Evolutionary conservation across 1,140 invertebrate species (phyloP).

Genomic region (Pseudobourletiella spinata): DNA sequence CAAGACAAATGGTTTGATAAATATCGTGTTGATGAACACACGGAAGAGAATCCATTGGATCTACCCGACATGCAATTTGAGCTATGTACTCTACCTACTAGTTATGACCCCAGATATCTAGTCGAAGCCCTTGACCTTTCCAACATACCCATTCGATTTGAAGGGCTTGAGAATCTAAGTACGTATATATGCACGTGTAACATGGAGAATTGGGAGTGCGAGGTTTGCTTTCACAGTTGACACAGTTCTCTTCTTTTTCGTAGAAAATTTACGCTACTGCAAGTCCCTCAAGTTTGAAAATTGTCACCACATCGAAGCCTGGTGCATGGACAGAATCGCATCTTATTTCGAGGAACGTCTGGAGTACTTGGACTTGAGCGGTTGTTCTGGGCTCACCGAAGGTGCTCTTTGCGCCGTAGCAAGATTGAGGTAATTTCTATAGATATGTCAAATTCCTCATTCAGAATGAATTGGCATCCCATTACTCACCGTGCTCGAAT

Average conservation of each 20-base stretch:
- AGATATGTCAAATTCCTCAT: too few species aligned
- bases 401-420: conserved; percentile 56
- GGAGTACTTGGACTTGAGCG: conserved; percentile 62
- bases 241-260: conserved; percentile 27
- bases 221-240: conserved; percentile 7
- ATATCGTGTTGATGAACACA: conserved; percentile 30
- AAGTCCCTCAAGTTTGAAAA: conserved; percentile 56
- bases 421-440: conserved; percentile 38
- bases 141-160: conserved; percentile 52
- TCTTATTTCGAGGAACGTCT: conserved; percentile 50
- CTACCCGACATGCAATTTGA: conserved; percentile 46
- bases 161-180: conserved; percentile 59
- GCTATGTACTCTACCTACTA: conserved; percentile 18
- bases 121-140: conserved; percentile 61
- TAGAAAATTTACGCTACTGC: conserved; percentile 47
- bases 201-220: conserved; percentile 13
- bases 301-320: conserved; percentile 61
- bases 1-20: conserved; percentile 45
- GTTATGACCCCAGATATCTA: conserved; percentile 46
- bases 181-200: conserved; percentile 35
- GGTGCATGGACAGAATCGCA: conserved; percentile 58
- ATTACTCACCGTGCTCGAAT: too few species aligned
- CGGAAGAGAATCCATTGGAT: conserved; percentile 38
- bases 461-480: too few species aligned
- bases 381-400: conserved; percentile 55